These are phyloP conservation scores for Lucilia sericata DNA, from an alignment of 1,140 invertebrate species.

Conservation along the genomic window DNA sequence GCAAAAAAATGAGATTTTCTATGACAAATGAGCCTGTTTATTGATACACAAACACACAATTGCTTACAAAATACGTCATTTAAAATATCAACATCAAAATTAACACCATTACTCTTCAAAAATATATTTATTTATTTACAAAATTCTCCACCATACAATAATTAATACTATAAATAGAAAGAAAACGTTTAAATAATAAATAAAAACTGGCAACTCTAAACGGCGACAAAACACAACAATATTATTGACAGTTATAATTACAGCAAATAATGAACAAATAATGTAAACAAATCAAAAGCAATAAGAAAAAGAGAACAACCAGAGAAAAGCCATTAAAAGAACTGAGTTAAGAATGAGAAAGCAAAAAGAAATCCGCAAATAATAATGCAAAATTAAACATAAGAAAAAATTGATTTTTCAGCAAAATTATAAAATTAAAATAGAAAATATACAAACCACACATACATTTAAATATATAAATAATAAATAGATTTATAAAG, in stretches of 20 bases:
- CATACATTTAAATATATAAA: background rate
- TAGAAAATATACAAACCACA: background rate
- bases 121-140: constrained; percentile 5
- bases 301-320: background rate
- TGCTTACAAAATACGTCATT: background rate
- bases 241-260: constrained; percentile 35
- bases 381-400: background rate
- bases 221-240: background rate
- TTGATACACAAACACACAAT: no score
- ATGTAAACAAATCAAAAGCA: background rate
- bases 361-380: no score
- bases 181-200: background rate
- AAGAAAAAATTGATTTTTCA: constrained; percentile 8
- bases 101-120: constrained; percentile 20
- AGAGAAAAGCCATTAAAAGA: background rate
- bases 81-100: background rate
- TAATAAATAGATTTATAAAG: background rate
- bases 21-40: no score
- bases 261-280: background rate
- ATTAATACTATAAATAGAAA: background rate
- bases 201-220: background rate
- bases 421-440: background rate
- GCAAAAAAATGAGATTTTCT: no score
- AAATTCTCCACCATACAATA: background rate
- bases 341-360: background rate